A percentile compares a stretch with the other conserved stretches of the same genome.
phyloP scores from a whole-genome alignment of 53 echinoderm and acorn worm genomes.

The Echinometra lucunter region DNA sequence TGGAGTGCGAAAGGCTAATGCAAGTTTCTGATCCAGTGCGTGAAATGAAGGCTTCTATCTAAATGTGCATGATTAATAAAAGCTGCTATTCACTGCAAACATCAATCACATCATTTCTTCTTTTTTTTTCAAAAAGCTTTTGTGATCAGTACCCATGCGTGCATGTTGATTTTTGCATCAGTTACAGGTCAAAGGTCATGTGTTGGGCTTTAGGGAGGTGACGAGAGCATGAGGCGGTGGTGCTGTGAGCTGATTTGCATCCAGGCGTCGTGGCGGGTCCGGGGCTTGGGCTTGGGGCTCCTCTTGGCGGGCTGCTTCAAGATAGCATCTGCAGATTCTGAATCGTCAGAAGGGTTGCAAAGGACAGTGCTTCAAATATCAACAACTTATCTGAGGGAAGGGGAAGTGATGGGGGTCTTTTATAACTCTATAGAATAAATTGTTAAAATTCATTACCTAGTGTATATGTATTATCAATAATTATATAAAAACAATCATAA shows the following conservation, averaged over 20 bases:
- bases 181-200: constrained; percentile 60
- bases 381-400: neutral
- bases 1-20: neutral
- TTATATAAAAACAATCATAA: no score
- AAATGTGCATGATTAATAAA: neutral
- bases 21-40: neutral
- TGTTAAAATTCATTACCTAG: no score
- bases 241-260: constrained; percentile 69
- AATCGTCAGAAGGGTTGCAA: constrained; percentile 36
- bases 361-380: constrained; percentile 39
- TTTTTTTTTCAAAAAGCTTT: neutral
- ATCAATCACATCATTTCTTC: neutral
- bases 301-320: neutral
- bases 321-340: constrained; percentile 56
- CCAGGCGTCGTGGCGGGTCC: constrained; percentile 64
- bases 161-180: constrained; percentile 48
- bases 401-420: neutral
- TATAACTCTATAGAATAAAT: neutral
- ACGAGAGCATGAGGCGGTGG: constrained; percentile 67
- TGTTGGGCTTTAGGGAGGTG: constrained; percentile 62
- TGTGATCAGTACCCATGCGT: constrained; percentile 59
- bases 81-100: constrained; percentile 27
- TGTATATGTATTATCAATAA: no score
- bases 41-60: neutral
- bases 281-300: constrained; percentile 34